Evolutionary conservation across 1,140 invertebrate genomes (phyloP), one percentile per base, ranked within the genome.

Genomic region (Geopemphigus sp.): DNA sequence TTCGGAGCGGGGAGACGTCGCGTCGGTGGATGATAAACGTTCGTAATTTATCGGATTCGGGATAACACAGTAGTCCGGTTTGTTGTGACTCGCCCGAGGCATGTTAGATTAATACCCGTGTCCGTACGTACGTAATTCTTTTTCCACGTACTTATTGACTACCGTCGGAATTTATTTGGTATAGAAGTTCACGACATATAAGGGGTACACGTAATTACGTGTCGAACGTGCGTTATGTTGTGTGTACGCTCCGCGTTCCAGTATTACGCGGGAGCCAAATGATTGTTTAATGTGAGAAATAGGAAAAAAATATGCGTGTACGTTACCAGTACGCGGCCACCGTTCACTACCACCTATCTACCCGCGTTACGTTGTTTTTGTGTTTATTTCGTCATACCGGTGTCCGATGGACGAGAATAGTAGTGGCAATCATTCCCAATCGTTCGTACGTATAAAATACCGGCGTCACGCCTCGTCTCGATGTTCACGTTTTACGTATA

Each of bases 11-110:
- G n/a, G n/a, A n/a, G 14, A 24, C n/a, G n/a, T 47, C 32, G 32
- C 24, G 39, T 22, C n/a, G 17, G 24, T 45, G 64, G 32, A 68
- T 68, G 64, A 68, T 68, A 68, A 68, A 68, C 32, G 39, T 24
- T 22, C 17, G 39, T 68, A 17, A 68, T 68, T 68, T 68, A 68
- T 68, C 12, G 64, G n/a, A n/a, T 47, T 5, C 64, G 14, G 39
- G 47, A n/a, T n/a, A n/a, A n/a, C n/a, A 47, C 64, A 22, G 64
- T 68, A 68, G 32, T 39, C 32, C 32, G 32, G 32, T 39, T 39
- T 39, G 32, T 39, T 8, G 32, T 39, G 32, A 39, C n/a, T n/a
- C n/a, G 50, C 45, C 15, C 39, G 22, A 68, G 5, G 39, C 14
- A 22, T 12, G 64, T 68, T 24, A 47, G 64, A 68, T 68, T 24